Evolutionary conservation across 2,113 vertebrate species (phyloP).

Genomic region (Thymallus thymallus): DNA sequence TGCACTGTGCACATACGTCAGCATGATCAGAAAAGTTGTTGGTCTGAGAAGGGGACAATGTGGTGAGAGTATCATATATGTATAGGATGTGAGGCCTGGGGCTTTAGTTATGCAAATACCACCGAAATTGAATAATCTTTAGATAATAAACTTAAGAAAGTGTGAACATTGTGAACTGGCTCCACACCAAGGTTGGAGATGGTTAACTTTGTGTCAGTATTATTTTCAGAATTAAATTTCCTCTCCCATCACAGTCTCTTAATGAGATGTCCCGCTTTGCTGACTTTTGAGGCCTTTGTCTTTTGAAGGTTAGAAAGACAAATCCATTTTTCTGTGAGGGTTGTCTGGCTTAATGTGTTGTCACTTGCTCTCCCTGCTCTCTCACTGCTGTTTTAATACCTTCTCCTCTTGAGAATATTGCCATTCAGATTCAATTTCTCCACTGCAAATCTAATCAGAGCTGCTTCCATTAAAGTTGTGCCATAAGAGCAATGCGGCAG

Average conservation of each 20-base stretch:
- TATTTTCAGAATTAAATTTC: conserved; percentile 6
- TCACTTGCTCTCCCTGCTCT: conserved; percentile 23
- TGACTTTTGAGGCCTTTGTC: not conserved
- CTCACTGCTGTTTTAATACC: conserved; percentile 21
- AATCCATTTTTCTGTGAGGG: conserved; percentile 31
- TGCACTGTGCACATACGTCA: too few relatives aligned
- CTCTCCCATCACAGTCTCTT: conserved; percentile 11
- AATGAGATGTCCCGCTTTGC: conserved; percentile 3
- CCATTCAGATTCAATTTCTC: conserved; percentile 40
- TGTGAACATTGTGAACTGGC: too few relatives aligned
- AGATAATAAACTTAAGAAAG: too few relatives aligned
- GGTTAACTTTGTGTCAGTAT: conserved; percentile 16
- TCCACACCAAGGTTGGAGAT: not conserved
- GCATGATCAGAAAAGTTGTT: too few relatives aligned
- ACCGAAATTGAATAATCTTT: too few relatives aligned
- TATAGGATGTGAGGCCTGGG: too few relatives aligned
- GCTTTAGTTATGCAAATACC: too few relatives aligned
- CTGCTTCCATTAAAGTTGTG: conserved; percentile 38
- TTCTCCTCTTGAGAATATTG: conserved; percentile 38
- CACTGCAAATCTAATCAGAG: conserved; percentile 48
- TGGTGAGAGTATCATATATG: too few relatives aligned
- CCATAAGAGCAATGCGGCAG: conserved; percentile 29
- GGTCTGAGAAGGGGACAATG: too few relatives aligned
- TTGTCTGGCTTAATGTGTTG: conserved; percentile 26
- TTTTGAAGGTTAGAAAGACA: conserved; percentile 16